These are phyloP conservation scores for Pachycephala philippinensis DNA, from an alignment of 2,113 vertebrate genomes.

Conservation along the genomic window DNA sequence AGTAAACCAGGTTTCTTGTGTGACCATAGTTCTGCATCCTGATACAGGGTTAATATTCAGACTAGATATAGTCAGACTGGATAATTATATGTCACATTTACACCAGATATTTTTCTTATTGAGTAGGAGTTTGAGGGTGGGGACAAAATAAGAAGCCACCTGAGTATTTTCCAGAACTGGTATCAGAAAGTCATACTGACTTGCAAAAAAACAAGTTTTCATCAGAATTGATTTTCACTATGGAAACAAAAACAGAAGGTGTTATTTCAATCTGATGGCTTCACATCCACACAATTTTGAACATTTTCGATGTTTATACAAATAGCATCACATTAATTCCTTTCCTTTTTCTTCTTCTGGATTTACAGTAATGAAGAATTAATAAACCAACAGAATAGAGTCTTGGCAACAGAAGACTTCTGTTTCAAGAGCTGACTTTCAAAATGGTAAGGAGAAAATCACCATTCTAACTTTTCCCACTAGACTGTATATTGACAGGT, in stretches of 20 bases:
- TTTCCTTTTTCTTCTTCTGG: not conserved
- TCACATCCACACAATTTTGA: not conserved
- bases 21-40: not conserved
- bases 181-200: not conserved
- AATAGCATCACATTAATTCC: not conserved
- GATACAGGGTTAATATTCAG: not conserved
- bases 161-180: not conserved
- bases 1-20: not conserved
- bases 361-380: not conserved
- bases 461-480: not conserved
- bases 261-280: not conserved
- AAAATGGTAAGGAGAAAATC: not conserved
- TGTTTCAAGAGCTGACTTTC: not conserved
- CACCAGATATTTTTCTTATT: not conserved
- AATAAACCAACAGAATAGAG: not conserved
- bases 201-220: not conserved
- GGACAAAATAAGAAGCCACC: not conserved
- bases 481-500: not conserved
- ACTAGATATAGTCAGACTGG: not conserved
- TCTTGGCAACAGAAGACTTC: not conserved
- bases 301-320: not conserved
- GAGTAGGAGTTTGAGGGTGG: not conserved
- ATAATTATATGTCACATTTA: not conserved
- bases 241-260: not conserved
- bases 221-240: not conserved